These are phyloP conservation scores for Scolopax bukidnonensis DNA, from an alignment of 2,797 vertebrate species.

Conservation along the genomic window DNA sequence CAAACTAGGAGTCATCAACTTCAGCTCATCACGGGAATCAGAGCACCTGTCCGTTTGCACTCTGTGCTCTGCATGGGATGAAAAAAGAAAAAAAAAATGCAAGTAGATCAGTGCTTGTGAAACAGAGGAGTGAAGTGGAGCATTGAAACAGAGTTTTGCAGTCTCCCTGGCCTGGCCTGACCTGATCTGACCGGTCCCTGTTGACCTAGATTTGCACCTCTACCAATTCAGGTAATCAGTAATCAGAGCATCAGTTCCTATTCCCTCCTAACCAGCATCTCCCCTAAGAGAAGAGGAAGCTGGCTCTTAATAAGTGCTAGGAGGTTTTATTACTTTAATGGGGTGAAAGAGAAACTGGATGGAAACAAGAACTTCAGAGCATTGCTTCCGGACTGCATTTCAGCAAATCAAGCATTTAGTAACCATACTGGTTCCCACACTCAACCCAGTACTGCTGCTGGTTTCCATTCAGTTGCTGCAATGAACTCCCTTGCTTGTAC, in stretches of 20 bases:
- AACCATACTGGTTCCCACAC: background rate
- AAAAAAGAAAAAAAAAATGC: background rate
- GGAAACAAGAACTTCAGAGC: background rate
- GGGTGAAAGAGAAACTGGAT: background rate
- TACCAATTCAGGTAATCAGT: background rate
- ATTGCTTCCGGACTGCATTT: background rate
- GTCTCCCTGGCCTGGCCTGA: background rate
- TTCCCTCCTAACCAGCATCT: background rate
- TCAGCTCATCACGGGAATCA: background rate
- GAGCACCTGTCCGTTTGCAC: background rate
- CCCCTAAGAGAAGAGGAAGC: background rate
- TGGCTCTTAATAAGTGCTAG: background rate
- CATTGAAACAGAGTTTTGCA: background rate
- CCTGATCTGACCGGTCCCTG: background rate
- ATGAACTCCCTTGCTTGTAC: background rate
- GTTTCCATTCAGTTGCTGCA: background rate
- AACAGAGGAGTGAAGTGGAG: background rate
- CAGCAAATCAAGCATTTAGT: background rate
- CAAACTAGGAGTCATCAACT: slow-evolving; percentile 21
- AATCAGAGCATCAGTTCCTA: background rate
- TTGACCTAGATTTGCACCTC: background rate
- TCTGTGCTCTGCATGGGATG: background rate
- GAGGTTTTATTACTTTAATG: background rate
- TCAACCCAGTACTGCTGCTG: background rate
- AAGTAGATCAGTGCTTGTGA: background rate